Percentiles rank a stretch among this genome's conserved stretches.
phyloP scores from a whole-genome alignment of 2,113 vertebrate species.

The Herpetotheres cachinnans region DNA sequence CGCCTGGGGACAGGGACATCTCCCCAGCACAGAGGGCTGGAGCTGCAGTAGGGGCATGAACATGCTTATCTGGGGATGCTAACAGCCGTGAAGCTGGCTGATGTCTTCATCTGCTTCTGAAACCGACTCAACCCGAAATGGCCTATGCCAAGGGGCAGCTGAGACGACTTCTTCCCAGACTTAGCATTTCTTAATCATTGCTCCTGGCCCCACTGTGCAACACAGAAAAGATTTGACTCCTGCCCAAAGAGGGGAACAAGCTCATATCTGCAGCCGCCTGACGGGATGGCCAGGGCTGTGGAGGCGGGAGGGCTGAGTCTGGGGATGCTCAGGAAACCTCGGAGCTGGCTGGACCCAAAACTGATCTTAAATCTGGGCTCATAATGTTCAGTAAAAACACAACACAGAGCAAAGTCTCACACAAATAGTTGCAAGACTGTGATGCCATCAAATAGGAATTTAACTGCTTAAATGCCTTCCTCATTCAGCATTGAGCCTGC shows the following conservation, averaged over 20 bases:
- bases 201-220: not conserved
- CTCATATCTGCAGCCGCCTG: accelerated
- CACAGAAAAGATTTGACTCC: not conserved
- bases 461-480: not conserved
- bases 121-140: accelerated
- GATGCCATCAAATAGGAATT: not conserved
- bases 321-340: not conserved
- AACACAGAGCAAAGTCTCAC: not conserved
- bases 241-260: too few species aligned
- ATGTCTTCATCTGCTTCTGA: not conserved
- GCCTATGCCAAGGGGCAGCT: not conserved
- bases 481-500: not conserved
- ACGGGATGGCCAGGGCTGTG: not conserved
- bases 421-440: not conserved
- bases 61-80: too few species aligned
- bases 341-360: not conserved
- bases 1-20: not conserved
- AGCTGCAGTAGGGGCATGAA: accelerated
- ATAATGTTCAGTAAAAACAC: not conserved
- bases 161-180: not conserved
- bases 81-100: accelerated
- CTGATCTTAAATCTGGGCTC: not conserved
- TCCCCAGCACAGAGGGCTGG: not conserved
- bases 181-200: accelerated
- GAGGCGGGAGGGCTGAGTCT: not conserved